These are phyloP conservation scores for Amorpha juglandis DNA, from an alignment of 2,888 invertebrate genomes.

Conservation along the genomic window DNA sequence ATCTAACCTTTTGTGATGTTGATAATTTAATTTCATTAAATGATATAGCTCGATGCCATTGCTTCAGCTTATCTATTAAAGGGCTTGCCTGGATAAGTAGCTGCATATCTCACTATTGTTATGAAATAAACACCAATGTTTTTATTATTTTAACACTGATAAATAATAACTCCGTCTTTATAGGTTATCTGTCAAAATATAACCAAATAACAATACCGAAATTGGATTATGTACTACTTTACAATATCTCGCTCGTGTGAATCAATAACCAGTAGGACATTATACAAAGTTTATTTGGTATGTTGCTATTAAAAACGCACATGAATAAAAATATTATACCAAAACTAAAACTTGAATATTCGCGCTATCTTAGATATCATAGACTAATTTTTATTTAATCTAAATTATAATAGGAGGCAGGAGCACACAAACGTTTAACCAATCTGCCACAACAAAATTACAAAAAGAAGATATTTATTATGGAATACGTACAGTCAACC, in stretches of 20 bases:
- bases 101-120: conserved; percentile 65
- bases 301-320: not conserved
- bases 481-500: too few species aligned
- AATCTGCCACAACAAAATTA: not conserved
- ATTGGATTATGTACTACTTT: not conserved
- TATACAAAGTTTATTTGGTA: not conserved
- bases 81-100: conserved; percentile 83
- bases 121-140: conserved; percentile 33
- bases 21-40: conserved; percentile 83
- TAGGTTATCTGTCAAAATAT: conserved; percentile 51
- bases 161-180: conserved; percentile 29
- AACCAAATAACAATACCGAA: conserved; percentile 28
- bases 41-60: conserved; percentile 76
- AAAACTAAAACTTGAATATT: conserved; percentile 29
- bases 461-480: too few species aligned
- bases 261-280: not conserved
- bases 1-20: conserved; percentile 88
- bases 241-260: not conserved
- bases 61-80: conserved; percentile 80
- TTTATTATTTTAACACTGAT: conserved; percentile 22
- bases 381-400: conserved; percentile 20
- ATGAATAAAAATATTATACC: not conserved
- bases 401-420: conserved; percentile 30
- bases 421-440: not conserved
- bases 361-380: conserved; percentile 29